Base-by-base conservation (phyloP, 2,797 vertebrate genomes). In the Catharus ustulatus region DNA sequence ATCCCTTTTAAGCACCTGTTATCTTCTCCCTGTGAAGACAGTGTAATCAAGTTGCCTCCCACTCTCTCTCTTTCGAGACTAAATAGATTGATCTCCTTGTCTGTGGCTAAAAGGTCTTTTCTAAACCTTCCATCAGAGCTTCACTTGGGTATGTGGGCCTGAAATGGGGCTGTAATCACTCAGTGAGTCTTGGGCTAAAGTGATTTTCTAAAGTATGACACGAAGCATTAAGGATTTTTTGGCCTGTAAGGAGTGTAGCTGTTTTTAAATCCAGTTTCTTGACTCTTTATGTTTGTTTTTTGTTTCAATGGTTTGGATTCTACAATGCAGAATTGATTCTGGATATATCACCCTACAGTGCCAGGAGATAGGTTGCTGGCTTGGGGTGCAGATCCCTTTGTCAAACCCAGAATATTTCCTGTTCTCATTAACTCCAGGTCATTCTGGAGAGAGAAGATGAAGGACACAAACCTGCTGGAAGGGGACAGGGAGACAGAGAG, bases 31-130 rank as follows among this genome's bases (percentile, higher is more conserved):
- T 49, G 72, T 83, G 84, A 96, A 89, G 89, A 87, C 45, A 74
- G 29, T 46, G 84, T 91, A 91, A 93, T 89, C 91, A 87, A 59
- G 84, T 83, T 87, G 78, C 89, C 61, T 96, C 64, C 78, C 46
- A 77, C 78, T 80, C 67, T 40, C 59, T 90, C 36, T 20, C 77
- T 91, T 94, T 58, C 32, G 72, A 89, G 79, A 87, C 78, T 68
- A 40, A 93, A 80, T 49, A 87, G 89, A 92, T 91, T 95, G 95
- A 92, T 92, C 89, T 91, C 75, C 45, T 48, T 79, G 78, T 74
- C 95, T 87, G 57, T 92, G 87, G 78, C 78, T 89, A 80, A 96
- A 92, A 92, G 38, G 79, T 64, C 82, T 80, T 93, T 94, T 72
- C 76, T 85, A 91, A 94, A 87, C 79, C 75, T 91, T 85, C 87